These are phyloP conservation scores for Delichon dasypus DNA, from an alignment of 2,797 vertebrate genomes.

Conservation along the genomic window DNA sequence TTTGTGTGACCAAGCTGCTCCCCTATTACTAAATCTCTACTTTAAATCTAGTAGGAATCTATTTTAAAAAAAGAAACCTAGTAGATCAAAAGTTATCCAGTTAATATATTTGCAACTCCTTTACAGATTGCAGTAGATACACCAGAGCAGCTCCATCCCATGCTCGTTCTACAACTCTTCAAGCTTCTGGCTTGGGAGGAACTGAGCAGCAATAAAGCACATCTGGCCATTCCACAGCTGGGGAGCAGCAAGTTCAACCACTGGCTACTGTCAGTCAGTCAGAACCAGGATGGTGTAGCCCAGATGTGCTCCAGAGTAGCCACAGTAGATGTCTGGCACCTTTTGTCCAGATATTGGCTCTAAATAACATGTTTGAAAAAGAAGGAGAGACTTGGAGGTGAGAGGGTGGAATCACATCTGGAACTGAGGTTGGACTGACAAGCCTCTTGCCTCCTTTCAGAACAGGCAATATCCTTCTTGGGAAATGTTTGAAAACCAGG, in stretches of 20 bases:
- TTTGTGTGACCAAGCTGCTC: background rate
- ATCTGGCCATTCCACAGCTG: background rate
- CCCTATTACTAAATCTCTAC: too few relatives aligned
- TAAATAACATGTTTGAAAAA: background rate
- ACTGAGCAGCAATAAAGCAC: background rate
- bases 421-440: background rate
- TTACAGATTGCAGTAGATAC: background rate
- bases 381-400: background rate
- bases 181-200: background rate
- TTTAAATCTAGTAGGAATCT: background rate
- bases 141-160: background rate
- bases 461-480: background rate
- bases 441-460: background rate
- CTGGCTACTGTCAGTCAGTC: background rate
- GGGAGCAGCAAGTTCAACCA: rapidly evolving
- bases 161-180: background rate
- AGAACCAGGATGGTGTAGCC: rapidly evolving
- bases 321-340: background rate
- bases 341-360: rapidly evolving
- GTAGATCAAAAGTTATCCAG: background rate
- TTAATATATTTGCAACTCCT: background rate
- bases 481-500: background rate
- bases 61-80: background rate
- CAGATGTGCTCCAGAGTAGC: background rate
- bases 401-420: rapidly evolving